Conservation (phyloP, 1,140 invertebrate genomes). For the Hirudo medicinalis region DNA sequence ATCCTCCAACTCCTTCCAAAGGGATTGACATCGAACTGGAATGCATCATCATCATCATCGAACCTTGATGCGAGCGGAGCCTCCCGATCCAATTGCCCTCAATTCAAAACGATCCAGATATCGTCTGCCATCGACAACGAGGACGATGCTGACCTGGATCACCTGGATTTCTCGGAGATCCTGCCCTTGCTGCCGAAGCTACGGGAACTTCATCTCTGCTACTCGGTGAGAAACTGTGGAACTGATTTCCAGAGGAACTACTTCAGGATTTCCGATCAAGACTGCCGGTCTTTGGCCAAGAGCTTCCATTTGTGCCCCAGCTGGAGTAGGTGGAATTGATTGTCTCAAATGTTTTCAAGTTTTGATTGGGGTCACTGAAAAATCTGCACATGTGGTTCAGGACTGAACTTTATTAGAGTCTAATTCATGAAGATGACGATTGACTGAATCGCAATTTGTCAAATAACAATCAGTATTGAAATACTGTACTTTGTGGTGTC, state of each 20-base stretch:
- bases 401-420: too few species aligned
- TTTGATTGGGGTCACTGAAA: too few species aligned
- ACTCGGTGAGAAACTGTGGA: constrained; percentile 40
- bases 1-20: constrained; percentile 41
- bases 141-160: constrained; percentile 39
- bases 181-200: constrained; percentile 33
- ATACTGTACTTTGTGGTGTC: too few species aligned
- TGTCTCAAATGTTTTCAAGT: constrained; percentile 18
- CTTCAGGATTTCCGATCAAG: constrained; percentile 41
- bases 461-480: too few species aligned
- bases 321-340: constrained; percentile 33
- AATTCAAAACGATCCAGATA: not conserved
- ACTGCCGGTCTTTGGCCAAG: constrained; percentile 38
- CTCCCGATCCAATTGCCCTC: not conserved
- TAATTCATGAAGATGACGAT: too few species aligned
- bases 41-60: not conserved
- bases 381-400: too few species aligned
- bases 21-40: not conserved
- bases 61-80: not conserved
- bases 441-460: too few species aligned
- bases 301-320: constrained; percentile 35
- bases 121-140: constrained; percentile 17
- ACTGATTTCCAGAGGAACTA: constrained; percentile 44
- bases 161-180: constrained; percentile 40
- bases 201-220: constrained; percentile 38